These are phyloP conservation scores for Malurus splendens DNA, from an alignment of 2,797 vertebrate genomes.

Conservation along the genomic window DNA sequence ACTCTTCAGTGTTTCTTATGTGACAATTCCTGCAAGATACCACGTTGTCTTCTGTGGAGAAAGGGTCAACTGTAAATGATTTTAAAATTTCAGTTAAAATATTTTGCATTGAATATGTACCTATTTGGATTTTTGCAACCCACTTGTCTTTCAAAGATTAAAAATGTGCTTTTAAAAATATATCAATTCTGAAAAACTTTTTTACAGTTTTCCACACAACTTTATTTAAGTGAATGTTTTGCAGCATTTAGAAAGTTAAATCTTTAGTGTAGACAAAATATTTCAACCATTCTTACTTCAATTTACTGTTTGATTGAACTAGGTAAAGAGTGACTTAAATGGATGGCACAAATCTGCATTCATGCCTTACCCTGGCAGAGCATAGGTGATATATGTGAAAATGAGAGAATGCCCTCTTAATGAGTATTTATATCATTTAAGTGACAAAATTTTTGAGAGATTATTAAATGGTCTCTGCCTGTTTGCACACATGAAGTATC, in stretches of 20 bases:
- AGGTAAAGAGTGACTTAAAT: background rate
- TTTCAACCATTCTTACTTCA: background rate
- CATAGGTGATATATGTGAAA: background rate
- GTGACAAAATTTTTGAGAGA: background rate
- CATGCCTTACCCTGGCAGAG: background rate
- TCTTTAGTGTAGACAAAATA: background rate
- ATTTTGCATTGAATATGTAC: background rate
- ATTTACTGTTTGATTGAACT: background rate
- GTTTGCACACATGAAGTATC: background rate
- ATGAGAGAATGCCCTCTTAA: background rate
- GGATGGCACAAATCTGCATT: background rate
- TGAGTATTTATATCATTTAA: background rate
- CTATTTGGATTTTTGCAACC: background rate
- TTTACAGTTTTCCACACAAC: background rate
- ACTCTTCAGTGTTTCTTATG: background rate
- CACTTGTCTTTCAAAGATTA: background rate
- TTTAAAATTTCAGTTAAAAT: background rate
- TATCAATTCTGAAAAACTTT: background rate
- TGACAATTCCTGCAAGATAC: background rate
- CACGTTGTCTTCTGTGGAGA: background rate
- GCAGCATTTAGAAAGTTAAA: background rate
- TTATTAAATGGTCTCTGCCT: background rate
- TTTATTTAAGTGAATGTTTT: background rate
- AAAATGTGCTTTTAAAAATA: background rate
- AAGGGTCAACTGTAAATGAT: background rate